A percentile compares a stretch with the other conserved stretches of the same genome.
Evolutionary conservation across 37 sponge, comb jelly and placozoan species (phyloP).

Genomic region (Axinella damicornis): DNA sequence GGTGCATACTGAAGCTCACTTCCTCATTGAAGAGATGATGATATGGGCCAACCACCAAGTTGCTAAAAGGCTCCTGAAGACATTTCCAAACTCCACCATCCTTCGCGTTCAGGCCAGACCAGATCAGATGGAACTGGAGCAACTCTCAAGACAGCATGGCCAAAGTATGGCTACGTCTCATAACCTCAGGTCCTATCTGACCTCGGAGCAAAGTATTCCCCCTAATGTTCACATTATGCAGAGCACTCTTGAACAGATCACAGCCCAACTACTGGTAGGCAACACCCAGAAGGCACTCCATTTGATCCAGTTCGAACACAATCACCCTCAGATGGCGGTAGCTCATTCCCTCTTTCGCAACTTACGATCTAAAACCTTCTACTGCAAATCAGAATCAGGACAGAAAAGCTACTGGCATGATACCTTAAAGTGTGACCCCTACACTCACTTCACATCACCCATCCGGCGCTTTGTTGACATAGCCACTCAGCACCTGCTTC

Average conservation of each 20-base stretch:
- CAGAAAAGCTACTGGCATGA: constrained; percentile 1
- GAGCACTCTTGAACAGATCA: background rate
- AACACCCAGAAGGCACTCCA: background rate
- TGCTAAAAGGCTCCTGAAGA: constrained; percentile 24
- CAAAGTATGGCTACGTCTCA: background rate
- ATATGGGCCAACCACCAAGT: constrained; percentile 60
- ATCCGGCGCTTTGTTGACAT: constrained; percentile 41
- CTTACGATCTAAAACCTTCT: background rate
- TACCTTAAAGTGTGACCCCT: constrained; percentile 9
- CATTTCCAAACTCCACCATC: background rate
- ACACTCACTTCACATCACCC: constrained; percentile 59
- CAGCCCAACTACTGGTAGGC: background rate
- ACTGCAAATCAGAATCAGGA: background rate
- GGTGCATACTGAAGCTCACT: constrained; percentile 33
- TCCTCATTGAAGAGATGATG: constrained; percentile 63
- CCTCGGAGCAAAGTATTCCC: background rate
- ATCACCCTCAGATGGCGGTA: constrained; percentile 39
- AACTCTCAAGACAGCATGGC: background rate
- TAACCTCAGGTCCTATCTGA: background rate
- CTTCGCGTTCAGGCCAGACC: constrained; percentile 31
- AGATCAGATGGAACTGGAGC: background rate
- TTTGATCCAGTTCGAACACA: constrained; percentile 2
- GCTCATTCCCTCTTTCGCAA: background rate
- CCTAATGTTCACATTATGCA: background rate
- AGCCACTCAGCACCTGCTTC: constrained; percentile 31